A percentile compares a stretch with the other conserved stretches of the same genome.
Conservation (phyloP, 1,140 invertebrate species). For the Cotesia vestalis region DNA sequence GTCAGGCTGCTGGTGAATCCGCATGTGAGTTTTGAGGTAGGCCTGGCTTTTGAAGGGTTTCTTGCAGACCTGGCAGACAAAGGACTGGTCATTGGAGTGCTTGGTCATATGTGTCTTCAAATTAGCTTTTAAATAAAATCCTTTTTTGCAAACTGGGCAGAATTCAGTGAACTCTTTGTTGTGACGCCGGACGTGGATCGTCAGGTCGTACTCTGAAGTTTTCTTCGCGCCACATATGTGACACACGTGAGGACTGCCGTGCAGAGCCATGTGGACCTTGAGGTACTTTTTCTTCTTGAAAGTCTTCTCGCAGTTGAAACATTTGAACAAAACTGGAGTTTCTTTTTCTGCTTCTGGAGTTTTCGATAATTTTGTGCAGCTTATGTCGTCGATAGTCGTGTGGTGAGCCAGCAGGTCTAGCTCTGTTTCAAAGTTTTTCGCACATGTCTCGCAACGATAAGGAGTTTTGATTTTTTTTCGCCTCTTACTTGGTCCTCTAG, state of each 20-base stretch:
- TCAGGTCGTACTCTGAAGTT: conserved; percentile 49
- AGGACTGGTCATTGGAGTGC: conserved; percentile 51
- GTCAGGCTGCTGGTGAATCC: conserved; percentile 42
- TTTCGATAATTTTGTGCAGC: background rate
- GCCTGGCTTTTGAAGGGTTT: conserved; percentile 60
- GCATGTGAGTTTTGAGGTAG: conserved; percentile 52
- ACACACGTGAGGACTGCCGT: conserved; percentile 48
- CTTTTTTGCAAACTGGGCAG: conserved; percentile 77
- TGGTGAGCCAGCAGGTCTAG: conserved; percentile 2
- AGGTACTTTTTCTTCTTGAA: conserved; percentile 64
- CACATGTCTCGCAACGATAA: conserved; percentile 13
- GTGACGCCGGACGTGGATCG: conserved; percentile 53
- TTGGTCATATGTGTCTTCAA: conserved; percentile 51
- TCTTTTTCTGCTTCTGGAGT: no score
- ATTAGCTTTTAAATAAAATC: conserved; percentile 73
- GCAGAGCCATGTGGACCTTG: conserved; percentile 47
- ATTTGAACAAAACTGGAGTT: conserved; percentile 51
- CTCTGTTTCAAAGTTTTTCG: conserved; percentile 15
- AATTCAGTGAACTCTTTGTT: conserved; percentile 53
- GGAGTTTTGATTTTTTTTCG: background rate
- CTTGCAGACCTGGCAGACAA: conserved; percentile 63
- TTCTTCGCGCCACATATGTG: conserved; percentile 53
- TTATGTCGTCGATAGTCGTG: background rate
- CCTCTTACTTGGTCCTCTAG: background rate
- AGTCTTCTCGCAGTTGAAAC: conserved; percentile 69